A percentile compares a stretch with the other conserved stretches of the same genome.
Conservation (phyloP, 2,888 invertebrate species). For the Fabriciana adippe region DNA sequence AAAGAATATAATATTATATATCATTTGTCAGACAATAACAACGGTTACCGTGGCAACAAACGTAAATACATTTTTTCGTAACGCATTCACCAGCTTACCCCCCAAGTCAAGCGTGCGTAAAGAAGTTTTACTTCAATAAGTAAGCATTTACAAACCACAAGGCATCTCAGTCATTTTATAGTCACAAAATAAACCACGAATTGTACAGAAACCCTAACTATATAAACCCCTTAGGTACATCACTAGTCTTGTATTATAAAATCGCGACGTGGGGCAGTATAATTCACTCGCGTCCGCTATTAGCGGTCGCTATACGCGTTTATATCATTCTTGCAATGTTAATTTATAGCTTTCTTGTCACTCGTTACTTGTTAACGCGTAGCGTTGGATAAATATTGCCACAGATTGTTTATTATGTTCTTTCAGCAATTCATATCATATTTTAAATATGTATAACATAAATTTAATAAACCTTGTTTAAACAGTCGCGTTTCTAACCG, state of each 20-base stretch:
- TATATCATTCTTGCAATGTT: slow-evolving; percentile 26
- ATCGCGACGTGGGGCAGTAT: slow-evolving; percentile 51
- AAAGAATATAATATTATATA: too few relatives aligned
- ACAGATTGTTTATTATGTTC: not conserved
- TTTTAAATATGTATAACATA: too few relatives aligned
- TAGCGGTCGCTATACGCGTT: slow-evolving; percentile 39
- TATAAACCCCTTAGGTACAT: slow-evolving; percentile 3
- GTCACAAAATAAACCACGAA: not conserved
- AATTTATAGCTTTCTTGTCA: slow-evolving; percentile 36
- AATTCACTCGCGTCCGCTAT: slow-evolving; percentile 52
- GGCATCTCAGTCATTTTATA: too few relatives aligned
- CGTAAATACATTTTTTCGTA: too few relatives aligned
- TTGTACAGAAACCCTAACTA: not conserved
- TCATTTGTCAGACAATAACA: too few relatives aligned
- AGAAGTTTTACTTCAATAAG: too few relatives aligned
- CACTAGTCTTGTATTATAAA: slow-evolving; percentile 23
- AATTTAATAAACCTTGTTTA: too few relatives aligned
- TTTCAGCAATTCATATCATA: not conserved
- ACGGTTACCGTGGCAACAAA: too few relatives aligned
- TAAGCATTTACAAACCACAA: too few relatives aligned
- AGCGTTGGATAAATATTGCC: slow-evolving; percentile 21
- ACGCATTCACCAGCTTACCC: too few relatives aligned
- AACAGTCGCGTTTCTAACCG: too few relatives aligned
- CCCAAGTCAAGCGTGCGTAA: too few relatives aligned
- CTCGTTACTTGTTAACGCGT: slow-evolving; percentile 28